A percentile compares a stretch with the other conserved stretches of the same genome.
Conservation (phyloP, 2,888 invertebrate genomes). For the Protula sp. region DNA sequence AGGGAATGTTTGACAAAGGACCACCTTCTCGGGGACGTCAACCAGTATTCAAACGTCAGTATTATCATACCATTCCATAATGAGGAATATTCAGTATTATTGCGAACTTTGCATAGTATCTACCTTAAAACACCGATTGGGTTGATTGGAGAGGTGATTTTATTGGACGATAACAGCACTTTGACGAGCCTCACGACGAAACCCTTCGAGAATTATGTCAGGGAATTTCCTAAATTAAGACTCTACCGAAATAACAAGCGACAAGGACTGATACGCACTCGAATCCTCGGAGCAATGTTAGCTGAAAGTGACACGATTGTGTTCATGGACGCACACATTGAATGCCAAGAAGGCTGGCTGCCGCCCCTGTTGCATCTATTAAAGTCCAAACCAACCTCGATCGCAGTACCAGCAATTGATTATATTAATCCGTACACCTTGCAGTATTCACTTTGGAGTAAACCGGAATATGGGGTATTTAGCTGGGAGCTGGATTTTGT, state of each 20-base stretch:
- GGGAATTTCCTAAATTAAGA: background rate
- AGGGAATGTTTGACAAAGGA: background rate
- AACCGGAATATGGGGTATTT: slow-evolving; percentile 9
- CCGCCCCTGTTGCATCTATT: slow-evolving; percentile 17
- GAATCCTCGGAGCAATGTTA: slow-evolving; percentile 60
- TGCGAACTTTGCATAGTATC: slow-evolving; percentile 18
- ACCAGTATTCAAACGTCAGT: no score
- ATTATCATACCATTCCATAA: slow-evolving; percentile 24
- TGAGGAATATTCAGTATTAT: slow-evolving; percentile 23
- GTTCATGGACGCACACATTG: slow-evolving; percentile 24
- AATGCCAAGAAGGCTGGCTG: slow-evolving; percentile 19
- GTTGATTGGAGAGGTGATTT: slow-evolving; percentile 16
- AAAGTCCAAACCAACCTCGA: slow-evolving; percentile 1
- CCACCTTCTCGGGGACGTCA: no score
- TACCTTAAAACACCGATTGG: slow-evolving; percentile 11
- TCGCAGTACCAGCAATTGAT: slow-evolving; percentile 19
- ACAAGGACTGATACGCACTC: slow-evolving; percentile 82
- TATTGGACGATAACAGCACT: slow-evolving; percentile 20
- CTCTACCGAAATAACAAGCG: slow-evolving; percentile 63
- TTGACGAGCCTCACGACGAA: slow-evolving; percentile 8
- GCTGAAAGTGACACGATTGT: slow-evolving; percentile 15
- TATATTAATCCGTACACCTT: slow-evolving; percentile 10
- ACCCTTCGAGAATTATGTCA: slow-evolving; percentile 14
- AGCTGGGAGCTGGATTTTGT: slow-evolving; percentile 17
- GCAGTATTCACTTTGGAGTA: slow-evolving; percentile 4